Base-by-base conservation (phyloP, 2,797 vertebrate genomes). In the Octomys mimax region DNA sequence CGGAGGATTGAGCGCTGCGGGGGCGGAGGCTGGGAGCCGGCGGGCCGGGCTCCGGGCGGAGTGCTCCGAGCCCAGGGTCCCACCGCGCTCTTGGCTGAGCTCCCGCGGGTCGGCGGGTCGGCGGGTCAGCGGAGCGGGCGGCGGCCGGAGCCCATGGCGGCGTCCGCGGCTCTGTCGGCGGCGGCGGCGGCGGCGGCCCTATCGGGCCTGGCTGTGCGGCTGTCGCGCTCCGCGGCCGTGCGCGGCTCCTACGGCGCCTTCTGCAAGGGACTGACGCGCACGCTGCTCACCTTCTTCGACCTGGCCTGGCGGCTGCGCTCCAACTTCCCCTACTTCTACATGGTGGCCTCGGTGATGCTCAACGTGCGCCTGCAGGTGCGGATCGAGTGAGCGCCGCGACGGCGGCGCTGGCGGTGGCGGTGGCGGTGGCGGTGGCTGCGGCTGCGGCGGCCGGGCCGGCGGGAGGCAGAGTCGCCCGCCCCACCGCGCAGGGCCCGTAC, bases 341-440 rank as follows among this genome's bases (percentile, higher is more conserved):
- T 99, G 90, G 99, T 99, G 93, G 99, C 99, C 90, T 99, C 99
- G 31, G 99, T 99, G 99, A 99, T 99, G 99, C 99, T 99, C 93
- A 99, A 99, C 95, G 99, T 99, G 97, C 99, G 99, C 95, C 96
- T 97, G 96, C 97, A 97, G 88, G 97, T 97, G 96, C 94, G 97
- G 52, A 97, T 97, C 89, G 97, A 97, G 93, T 97, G 95, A 97
- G 96, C 71, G 46, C 16, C 12, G 31, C 18, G 57, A 18, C 52
- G 24, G 52, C 21, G n/a, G 87, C 31, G 12, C 59, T 39, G 95
- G 94, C 31, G 39, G 39, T 39, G 39, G 39, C 39, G 39, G 39
- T 39, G 39, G 39, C 39, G 12, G 80, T 39, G 96, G 95, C 64
- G 49, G 36, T 62, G 59, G 95, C 64, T 39, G 36, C 42, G 59